Evolutionary conservation across 2,888 invertebrate species (phyloP), one percentile per base, ranked within the genome.

Genomic region (Cephus pulcher): DNA sequence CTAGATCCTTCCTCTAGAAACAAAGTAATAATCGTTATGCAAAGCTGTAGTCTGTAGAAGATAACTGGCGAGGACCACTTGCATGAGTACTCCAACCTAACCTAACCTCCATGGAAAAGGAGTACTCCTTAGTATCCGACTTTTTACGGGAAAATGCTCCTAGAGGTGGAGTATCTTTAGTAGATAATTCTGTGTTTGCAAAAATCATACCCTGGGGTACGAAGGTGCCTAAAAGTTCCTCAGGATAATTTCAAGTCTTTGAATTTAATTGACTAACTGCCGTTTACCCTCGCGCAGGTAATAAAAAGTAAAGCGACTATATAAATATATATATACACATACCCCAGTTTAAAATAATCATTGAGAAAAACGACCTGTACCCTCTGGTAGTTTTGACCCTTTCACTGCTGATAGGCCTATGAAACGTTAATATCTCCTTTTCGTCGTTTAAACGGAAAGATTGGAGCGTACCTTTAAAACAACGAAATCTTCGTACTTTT

Each of bases 1-100:
- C 23, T 23, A 23, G 40, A 15, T 56, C 0, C 40, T 56, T 75
- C 79, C 80, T 78, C 77, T 56, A 80, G 82, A 76, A 84, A 85
- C 84, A 87, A 84, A 87, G 88, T 86, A 84, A 88, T 88, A 88
- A 86, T 88, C 87, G 84, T 88, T 88, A 88, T 88, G 87, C 87
- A 87, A 88, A 88, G 83, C 84, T 87, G 84, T 84, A 85, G 80
- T 83, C 82, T 80, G 81, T 82, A 76, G 75, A 79, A 87, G 86
- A 84, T 86, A 87, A 85, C 86, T 83, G 80, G 77, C 75, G 75
- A 76, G 81, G 79, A 77, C 79, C 82, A 80, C 81, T 85, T 87
- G 81, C 81, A 80, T 78, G 78, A 77, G 78, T 76, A 76, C 81
- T 81, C 81, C 80, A 56, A 56, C 40, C 40, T 56, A 56, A 56